Evolutionary conservation across 2,113 vertebrate species (phyloP).

Genomic region (Aix galericulata): DNA sequence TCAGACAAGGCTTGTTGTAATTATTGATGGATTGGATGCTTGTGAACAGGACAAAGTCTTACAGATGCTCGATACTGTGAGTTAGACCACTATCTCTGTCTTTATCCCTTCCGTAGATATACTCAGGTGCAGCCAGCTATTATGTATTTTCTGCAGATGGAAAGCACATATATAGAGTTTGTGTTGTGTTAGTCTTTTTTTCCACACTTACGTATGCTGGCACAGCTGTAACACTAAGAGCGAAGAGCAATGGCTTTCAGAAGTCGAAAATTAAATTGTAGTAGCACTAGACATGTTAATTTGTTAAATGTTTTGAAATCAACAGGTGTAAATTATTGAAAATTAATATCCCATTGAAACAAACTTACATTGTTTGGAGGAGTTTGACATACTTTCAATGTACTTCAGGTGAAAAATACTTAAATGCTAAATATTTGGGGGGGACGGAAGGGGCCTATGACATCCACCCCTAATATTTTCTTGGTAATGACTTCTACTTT

Average conservation of each 20-base stretch:
- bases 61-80: slow-evolving; percentile 97
- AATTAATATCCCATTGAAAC: not conserved
- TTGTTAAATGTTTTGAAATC: not conserved
- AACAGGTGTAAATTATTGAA: not conserved
- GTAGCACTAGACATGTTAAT: not conserved
- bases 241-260: not conserved
- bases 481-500: not conserved
- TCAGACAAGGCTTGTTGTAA: slow-evolving; percentile 95
- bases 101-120: not conserved
- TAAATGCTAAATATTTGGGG: not conserved
- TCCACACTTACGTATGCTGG: not conserved
- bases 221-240: not conserved
- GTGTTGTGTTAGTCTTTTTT: not conserved
- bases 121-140: not conserved
- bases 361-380: not conserved
- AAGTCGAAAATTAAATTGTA: not conserved
- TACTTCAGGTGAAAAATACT: not conserved
- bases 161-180: not conserved
- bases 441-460: not conserved
- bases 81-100: slow-evolving; percentile 23
- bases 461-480: not conserved
- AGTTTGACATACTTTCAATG: not conserved
- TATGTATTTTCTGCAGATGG: not conserved
- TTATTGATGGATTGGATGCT: slow-evolving; percentile 95
- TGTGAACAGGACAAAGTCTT: slow-evolving; percentile 98